Percentiles rank a stretch among this genome's conserved stretches.
phyloP scores from a whole-genome alignment of 2,888 invertebrate genomes.

The Acanthosepion lycidas region DNA sequence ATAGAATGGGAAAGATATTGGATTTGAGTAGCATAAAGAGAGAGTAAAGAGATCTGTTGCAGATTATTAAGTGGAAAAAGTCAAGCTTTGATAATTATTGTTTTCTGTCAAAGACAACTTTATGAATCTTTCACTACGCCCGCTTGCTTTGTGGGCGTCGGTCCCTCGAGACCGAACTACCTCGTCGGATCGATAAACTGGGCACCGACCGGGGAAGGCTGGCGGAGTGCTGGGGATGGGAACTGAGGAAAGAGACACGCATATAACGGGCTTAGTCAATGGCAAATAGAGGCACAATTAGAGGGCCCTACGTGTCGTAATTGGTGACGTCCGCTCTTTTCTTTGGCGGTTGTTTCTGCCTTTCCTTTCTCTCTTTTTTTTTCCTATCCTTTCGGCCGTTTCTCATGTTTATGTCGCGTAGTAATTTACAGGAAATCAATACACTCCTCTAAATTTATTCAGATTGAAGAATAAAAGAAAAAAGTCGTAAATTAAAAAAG shows the following conservation, averaged over 20 bases:
- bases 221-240: background rate
- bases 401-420: slow-evolving; percentile 33
- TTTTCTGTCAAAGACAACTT: slow-evolving; percentile 33
- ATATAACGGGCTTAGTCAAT: background rate
- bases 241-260: background rate
- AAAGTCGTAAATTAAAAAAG: background rate
- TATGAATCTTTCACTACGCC: slow-evolving; percentile 9
- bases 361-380: background rate
- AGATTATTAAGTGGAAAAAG: background rate
- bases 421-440: slow-evolving; percentile 21
- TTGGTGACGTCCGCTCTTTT: slow-evolving; percentile 6
- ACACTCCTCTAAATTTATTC: background rate
- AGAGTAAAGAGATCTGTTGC: background rate
- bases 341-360: background rate
- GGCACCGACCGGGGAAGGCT: background rate
- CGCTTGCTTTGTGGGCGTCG: slow-evolving; percentile 33
- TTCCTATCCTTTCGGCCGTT: background rate
- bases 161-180: background rate
- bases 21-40: background rate
- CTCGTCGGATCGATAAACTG: background rate
- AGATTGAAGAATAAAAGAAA: background rate
- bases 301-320: slow-evolving; percentile 12
- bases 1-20: background rate
- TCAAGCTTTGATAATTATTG: slow-evolving; percentile 33
- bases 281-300: slow-evolving; percentile 33